Evolutionary conservation across 2,113 vertebrate genomes (phyloP).

Genomic region (Prunella fulvescens): DNA sequence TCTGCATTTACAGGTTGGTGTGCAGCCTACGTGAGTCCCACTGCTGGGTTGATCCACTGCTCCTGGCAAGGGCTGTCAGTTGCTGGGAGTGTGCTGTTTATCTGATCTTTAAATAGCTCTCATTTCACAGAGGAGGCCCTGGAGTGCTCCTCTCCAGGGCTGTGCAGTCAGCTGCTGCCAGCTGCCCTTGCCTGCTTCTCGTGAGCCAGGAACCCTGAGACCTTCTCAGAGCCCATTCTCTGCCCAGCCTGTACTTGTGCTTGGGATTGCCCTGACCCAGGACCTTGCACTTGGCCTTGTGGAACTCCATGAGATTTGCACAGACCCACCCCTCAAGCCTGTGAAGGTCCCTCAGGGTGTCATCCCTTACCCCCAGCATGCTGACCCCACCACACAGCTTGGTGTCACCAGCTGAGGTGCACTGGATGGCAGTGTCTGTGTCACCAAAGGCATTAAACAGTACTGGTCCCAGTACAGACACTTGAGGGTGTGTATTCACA

Average conservation of each 20-base stretch:
- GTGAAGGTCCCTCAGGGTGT: background rate
- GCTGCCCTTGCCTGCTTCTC: background rate
- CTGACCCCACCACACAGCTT: background rate
- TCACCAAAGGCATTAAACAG: background rate
- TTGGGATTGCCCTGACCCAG: background rate
- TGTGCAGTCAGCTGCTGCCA: background rate
- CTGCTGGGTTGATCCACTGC: background rate
- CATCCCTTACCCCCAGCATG: background rate
- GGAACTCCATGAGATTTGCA: background rate
- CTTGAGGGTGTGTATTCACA: background rate
- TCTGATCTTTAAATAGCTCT: background rate
- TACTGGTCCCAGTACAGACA: background rate
- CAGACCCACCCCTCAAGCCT: too few species aligned
- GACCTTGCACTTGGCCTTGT: background rate
- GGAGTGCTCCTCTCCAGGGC: background rate
- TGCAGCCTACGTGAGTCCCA: background rate
- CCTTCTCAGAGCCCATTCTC: background rate
- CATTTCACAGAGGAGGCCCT: background rate
- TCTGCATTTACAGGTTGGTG: background rate
- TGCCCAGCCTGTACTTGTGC: background rate
- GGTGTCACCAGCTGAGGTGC: background rate
- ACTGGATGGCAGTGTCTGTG: accelerated
- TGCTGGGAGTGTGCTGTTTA: background rate
- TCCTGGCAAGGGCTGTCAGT: background rate
- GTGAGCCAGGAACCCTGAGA: background rate